Conservation (phyloP, 2,113 vertebrate species). For the Lophius piscatorius region DNA sequence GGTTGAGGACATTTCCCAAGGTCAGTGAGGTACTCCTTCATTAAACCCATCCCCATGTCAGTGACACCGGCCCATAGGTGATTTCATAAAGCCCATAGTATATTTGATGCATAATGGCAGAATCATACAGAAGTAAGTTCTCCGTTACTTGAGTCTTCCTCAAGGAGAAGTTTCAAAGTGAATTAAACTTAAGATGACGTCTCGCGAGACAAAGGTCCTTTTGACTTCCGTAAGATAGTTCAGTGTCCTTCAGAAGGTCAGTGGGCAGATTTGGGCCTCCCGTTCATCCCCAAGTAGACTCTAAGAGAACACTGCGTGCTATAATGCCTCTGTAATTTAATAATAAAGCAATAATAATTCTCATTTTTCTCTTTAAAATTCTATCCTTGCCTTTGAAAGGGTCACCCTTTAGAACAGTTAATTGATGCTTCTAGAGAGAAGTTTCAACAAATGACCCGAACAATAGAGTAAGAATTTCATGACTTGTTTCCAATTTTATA, state of each 20-base stretch:
- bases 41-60: background rate
- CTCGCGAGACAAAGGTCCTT: background rate
- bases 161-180: no score
- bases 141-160: no score
- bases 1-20: slow-evolving; percentile 55
- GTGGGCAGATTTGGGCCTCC: background rate
- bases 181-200: no score
- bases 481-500: no score
- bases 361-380: background rate
- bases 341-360: background rate
- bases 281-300: background rate
- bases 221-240: background rate
- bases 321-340: background rate
- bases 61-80: background rate
- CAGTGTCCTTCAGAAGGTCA: slow-evolving; percentile 72
- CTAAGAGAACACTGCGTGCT: background rate
- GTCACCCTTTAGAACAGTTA: slow-evolving; percentile 6
- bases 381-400: slow-evolving; percentile 34
- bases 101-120: background rate
- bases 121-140: no score
- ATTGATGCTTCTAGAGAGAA: background rate
- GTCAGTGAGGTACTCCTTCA: slow-evolving; percentile 29
- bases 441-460: no score
- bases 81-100: accelerated
- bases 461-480: no score